Evolutionary conservation across 2,797 vertebrate genomes (phyloP).

Genomic region (Centropyge bicolor): DNA sequence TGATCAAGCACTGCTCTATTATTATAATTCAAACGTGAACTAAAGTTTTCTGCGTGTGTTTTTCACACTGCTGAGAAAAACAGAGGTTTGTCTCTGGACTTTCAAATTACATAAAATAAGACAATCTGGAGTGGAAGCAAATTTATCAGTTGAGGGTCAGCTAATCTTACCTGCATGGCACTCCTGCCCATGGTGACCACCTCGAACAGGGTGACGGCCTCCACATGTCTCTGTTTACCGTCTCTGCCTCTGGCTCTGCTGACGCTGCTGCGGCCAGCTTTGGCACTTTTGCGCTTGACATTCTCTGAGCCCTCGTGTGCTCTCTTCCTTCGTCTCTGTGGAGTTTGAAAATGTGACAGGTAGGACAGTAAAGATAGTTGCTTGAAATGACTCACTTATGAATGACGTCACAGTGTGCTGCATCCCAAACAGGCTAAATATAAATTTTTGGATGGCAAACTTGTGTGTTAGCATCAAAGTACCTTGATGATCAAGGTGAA

Average conservation of each 20-base stretch:
- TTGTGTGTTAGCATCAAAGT: background rate
- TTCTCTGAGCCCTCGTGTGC: conserved; percentile 86
- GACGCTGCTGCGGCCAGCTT: conserved; percentile 48
- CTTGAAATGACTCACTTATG: background rate
- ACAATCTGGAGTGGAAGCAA: too few species aligned
- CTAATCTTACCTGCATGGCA: conserved; percentile 89
- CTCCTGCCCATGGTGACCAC: conserved; percentile 92
- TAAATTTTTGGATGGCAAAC: background rate
- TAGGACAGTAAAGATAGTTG: background rate
- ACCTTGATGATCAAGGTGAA: background rate
- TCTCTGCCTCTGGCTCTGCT: conserved; percentile 35
- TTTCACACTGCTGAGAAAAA: background rate
- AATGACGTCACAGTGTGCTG: background rate
- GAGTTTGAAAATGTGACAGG: background rate
- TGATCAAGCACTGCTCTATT: background rate
- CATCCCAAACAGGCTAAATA: background rate
- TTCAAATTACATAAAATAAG: background rate
- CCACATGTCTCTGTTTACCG: conserved; percentile 80
- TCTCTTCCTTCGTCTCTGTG: conserved; percentile 87
- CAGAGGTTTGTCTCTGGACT: background rate
- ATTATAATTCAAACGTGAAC: background rate
- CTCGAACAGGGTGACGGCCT: conserved; percentile 93
- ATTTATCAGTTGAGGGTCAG: background rate
- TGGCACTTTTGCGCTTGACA: conserved; percentile 79
- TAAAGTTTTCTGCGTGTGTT: background rate